phyloP scores from a whole-genome alignment of 2,113 vertebrate species.

The Calyptomena viridis region DNA sequence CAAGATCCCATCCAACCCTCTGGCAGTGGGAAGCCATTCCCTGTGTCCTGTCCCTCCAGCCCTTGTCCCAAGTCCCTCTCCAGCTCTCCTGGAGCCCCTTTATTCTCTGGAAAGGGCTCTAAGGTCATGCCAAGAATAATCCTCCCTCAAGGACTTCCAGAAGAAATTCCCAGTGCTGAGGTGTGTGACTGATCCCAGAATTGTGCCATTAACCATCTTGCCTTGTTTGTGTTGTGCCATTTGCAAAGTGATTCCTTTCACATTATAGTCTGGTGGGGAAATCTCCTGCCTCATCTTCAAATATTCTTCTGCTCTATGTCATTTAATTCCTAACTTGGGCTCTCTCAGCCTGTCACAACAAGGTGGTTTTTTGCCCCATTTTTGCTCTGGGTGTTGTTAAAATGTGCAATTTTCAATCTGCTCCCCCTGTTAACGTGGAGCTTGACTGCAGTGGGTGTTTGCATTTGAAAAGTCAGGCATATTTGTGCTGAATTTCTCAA shows the following conservation, averaged over 20 bases:
- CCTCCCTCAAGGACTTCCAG: background rate
- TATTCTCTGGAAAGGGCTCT: rapidly evolving
- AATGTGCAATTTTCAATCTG: background rate
- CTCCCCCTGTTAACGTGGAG: background rate
- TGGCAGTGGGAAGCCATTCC: background rate
- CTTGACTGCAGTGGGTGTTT: background rate
- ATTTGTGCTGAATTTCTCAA: background rate
- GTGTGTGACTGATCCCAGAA: background rate
- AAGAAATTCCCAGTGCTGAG: background rate
- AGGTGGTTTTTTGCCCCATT: background rate
- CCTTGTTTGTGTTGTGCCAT: background rate
- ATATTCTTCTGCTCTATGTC: background rate
- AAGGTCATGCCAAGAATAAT: background rate
- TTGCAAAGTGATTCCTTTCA: background rate
- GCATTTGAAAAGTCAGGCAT: background rate
- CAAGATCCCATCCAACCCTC: background rate
- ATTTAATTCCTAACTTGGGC: background rate
- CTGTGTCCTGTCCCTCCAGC: background rate
- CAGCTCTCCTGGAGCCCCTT: background rate
- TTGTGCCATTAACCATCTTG: background rate
- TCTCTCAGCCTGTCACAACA: background rate
- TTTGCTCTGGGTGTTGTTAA: background rate
- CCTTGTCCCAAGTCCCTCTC: background rate
- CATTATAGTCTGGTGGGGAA: background rate
- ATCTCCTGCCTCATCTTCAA: background rate